These are phyloP conservation scores for Agrypnia vestita DNA, from an alignment of 1,140 invertebrate genomes.

Conservation along the genomic window DNA sequence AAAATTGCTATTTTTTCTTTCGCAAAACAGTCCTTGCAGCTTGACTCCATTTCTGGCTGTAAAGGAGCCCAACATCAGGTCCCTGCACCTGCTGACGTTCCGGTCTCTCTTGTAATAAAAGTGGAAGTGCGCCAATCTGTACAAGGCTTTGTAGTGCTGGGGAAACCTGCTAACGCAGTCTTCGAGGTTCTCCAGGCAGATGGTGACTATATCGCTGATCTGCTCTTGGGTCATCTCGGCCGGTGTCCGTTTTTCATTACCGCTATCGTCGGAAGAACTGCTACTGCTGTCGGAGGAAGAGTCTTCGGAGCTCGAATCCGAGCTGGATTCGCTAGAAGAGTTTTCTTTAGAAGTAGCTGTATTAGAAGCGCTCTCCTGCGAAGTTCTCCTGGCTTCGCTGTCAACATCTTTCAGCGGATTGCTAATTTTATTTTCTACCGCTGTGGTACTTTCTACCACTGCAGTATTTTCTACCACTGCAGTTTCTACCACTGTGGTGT, in stretches of 20 bases:
- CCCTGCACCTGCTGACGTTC: conserved; percentile 80
- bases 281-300: conserved; percentile 68
- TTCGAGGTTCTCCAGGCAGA: conserved; percentile 85
- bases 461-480: background rate
- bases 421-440: conserved; percentile 3
- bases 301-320: conserved; percentile 69
- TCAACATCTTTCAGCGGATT: conserved; percentile 14
- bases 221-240: conserved; percentile 65
- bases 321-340: conserved; percentile 61
- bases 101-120: conserved; percentile 81
- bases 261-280: conserved; percentile 65
- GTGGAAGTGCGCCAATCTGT: conserved; percentile 89
- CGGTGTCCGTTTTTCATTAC: conserved; percentile 58
- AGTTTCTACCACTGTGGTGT: background rate
- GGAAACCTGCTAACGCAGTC: conserved; percentile 89
- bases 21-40: conserved; percentile 87
- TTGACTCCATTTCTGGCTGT: conserved; percentile 74
- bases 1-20: conserved; percentile 89
- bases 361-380: conserved; percentile 53
- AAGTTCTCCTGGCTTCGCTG: conserved; percentile 48
- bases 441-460: background rate
- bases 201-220: conserved; percentile 69
- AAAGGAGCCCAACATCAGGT: conserved; percentile 81
- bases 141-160: conserved; percentile 94
- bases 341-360: conserved; percentile 50